A percentile compares a stretch with the other conserved stretches of the same genome.
Evolutionary conservation across 1,140 invertebrate species (phyloP).

Genomic region (Bombus superbus): DNA sequence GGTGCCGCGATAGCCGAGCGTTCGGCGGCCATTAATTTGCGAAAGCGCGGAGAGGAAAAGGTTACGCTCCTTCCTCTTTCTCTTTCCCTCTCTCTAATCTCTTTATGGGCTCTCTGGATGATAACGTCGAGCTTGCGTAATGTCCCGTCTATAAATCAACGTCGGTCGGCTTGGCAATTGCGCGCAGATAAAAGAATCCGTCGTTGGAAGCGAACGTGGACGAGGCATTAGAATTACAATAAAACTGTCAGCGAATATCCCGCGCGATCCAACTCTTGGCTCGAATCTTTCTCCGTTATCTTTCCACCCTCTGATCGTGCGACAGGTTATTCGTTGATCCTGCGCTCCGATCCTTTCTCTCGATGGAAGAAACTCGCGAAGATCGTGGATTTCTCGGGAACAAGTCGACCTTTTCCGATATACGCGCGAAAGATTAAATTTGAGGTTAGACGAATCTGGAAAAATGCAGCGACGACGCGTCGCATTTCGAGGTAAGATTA

Average conservation of each 20-base stretch:
- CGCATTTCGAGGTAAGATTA: neutral
- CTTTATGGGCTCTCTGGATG: neutral
- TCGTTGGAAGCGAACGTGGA: neutral
- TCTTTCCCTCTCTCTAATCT: neutral
- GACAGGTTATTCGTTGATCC: neutral
- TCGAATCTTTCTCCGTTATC: neutral
- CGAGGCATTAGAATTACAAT: conserved; percentile 20
- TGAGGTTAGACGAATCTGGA: neutral
- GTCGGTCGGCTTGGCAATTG: conserved; percentile 11
- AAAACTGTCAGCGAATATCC: neutral
- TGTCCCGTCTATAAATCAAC: conserved; percentile 28
- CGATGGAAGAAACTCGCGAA: neutral
- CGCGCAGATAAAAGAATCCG: conserved; percentile 10
- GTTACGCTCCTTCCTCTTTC: neutral
- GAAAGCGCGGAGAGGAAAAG: conserved; percentile 12
- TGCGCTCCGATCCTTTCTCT: neutral
- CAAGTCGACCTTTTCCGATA: fast-evolving
- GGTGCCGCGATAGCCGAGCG: neutral
- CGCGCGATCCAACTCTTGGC: neutral
- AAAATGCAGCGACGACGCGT: neutral
- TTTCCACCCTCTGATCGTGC: neutral
- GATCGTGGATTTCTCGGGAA: neutral
- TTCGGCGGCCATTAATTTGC: conserved; percentile 7
- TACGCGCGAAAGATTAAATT: neutral
- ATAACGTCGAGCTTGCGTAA: conserved; percentile 34